A percentile compares a stretch with the other conserved stretches of the same genome.
Conservation (phyloP, 2,888 invertebrate species). For the Lampropteryx suffumata region DNA sequence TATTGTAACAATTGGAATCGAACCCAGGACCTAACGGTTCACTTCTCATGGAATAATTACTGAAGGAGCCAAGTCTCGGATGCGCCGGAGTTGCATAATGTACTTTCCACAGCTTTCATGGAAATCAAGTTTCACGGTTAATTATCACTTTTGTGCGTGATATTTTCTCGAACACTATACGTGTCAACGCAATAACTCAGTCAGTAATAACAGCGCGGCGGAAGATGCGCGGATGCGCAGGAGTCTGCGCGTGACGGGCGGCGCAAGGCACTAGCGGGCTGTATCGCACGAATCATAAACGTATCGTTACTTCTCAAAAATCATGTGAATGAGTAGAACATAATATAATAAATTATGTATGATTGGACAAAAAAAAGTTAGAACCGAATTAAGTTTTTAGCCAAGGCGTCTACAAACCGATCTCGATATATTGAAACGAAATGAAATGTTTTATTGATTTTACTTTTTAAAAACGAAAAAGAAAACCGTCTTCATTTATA, state of each 20-base stretch:
- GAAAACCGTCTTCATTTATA: no score
- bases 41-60: conserved; percentile 13
- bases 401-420: no score
- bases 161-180: conserved; percentile 59
- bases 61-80: conserved; percentile 12
- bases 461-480: no score
- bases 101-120: conserved; percentile 62
- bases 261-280: conserved; percentile 34
- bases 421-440: no score
- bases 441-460: no score
- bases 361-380: no score
- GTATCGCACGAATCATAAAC: no score
- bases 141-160: conserved; percentile 71
- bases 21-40: not conserved
- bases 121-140: conserved; percentile 74
- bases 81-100: conserved; percentile 38
- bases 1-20: not conserved
- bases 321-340: no score
- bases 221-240: conserved; percentile 62
- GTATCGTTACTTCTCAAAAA: no score
- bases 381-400: no score
- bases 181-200: conserved; percentile 78
- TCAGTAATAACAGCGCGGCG: conserved; percentile 72
- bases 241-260: conserved; percentile 25
- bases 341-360: no score